Percentiles rank a stretch among this genome's conserved stretches.
Conservation (phyloP, 2,113 vertebrate species). For the Dendrocopos noguchii region DNA sequence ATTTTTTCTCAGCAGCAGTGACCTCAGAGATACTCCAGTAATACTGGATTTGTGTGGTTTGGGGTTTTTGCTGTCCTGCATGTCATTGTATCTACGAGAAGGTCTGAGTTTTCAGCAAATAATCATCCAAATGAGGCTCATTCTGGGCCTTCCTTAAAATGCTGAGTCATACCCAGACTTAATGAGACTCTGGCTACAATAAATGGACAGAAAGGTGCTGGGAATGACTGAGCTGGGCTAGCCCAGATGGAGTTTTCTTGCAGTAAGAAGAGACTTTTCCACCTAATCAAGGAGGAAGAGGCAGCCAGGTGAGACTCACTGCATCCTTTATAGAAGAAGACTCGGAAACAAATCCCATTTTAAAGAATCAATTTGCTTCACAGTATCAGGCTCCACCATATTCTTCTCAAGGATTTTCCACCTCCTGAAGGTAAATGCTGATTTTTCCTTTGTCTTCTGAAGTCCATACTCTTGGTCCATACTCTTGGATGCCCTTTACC, state of each 20-base stretch:
- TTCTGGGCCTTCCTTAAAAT: not conserved
- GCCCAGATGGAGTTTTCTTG: not conserved
- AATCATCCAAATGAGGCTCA: not conserved
- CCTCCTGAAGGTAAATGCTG: not conserved
- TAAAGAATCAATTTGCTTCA: not conserved
- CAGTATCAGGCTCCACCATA: accelerated
- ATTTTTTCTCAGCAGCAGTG: not conserved
- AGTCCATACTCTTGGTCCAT: accelerated
- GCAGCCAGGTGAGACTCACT: not conserved
- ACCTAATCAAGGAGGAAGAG: not conserved
- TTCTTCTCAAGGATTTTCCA: not conserved
- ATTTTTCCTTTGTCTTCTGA: not conserved
- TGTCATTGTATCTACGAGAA: not conserved
- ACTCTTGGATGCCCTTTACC: not conserved
- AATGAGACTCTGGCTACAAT: not conserved
- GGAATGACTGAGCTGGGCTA: not conserved
- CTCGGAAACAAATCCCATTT: not conserved
- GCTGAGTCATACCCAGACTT: not conserved
- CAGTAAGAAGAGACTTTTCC: not conserved
- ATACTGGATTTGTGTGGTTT: not conserved
- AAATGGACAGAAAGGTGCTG: not conserved
- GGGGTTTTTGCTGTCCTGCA: not conserved
- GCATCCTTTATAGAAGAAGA: not conserved
- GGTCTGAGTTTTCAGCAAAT: not conserved
- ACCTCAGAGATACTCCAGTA: slow-evolving; percentile 3